phyloP scores from a whole-genome alignment of 2,113 vertebrate genomes.

The Neotragus moschatus region DNA sequence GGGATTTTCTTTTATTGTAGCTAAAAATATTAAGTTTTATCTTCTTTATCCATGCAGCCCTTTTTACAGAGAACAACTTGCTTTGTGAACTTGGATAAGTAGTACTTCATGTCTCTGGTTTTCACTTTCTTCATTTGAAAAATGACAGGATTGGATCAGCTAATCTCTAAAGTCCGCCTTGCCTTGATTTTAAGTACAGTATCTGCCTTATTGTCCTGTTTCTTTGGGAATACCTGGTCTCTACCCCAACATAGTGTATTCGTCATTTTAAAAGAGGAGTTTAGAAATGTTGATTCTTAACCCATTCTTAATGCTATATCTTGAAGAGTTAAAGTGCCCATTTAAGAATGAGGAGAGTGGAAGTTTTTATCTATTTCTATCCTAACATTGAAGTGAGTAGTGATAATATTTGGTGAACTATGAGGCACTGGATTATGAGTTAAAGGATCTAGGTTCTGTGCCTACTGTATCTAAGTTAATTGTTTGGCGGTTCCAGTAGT shows the following conservation, averaged over 20 bases:
- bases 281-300: background rate
- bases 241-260: background rate
- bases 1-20: conserved; percentile 15
- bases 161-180: conserved; percentile 5
- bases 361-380: background rate
- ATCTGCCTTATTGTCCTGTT: background rate
- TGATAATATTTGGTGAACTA: background rate
- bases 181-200: background rate
- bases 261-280: background rate
- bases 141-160: background rate
- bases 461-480: background rate
- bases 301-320: background rate
- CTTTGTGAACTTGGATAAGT: background rate
- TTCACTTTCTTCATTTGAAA: background rate
- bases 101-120: background rate
- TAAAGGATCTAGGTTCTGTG: background rate
- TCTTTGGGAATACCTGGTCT: background rate
- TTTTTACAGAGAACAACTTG: conserved; percentile 12
- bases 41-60: background rate
- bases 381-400: background rate
- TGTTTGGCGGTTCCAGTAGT: background rate
- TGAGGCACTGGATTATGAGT: background rate
- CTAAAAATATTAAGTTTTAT: background rate
- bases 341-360: background rate
- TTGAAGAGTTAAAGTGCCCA: background rate